Evolutionary conservation across 2,797 vertebrate genomes (phyloP), one percentile per base, ranked within the genome.

Genomic region (Moxostoma hubbsi): DNA sequence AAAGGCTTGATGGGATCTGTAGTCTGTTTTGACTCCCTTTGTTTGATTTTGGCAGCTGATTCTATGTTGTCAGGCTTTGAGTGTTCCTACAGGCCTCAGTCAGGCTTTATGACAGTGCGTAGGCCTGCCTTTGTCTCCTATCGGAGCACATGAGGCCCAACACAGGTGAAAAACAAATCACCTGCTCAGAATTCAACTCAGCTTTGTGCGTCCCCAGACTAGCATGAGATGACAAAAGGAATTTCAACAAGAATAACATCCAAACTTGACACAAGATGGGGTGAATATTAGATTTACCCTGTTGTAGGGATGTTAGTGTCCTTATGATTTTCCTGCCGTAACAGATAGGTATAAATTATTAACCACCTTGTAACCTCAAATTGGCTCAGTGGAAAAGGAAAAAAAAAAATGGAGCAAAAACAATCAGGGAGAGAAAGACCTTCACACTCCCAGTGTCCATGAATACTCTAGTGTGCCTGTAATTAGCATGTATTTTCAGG

Each of bases 321-420:
- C 82, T 85, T 83, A 81, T 15, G 76, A 88, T 88, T 90, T 87
- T 88, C 81, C 85, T 81, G 80, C 86, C 72, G 76, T 87, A 92
- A 91, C 85, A 68, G 90, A 91, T 83, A 87, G 77, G 86, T 88
- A 89, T 92, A 89, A 92, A 92, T 93, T 89, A 92, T 92, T 89
- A 87, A 92, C 82, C 85, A 87, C 81, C 82, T 85, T 88, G 86
- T 88, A 88, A 86, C 88, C 81, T 85, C 82, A 83, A 89, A 88
- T 86, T 83, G 67, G 85, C 78, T 13, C 55, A 45, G 15, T 45
- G 49, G 82, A 84, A 24, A 24, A 24, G 24, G 76, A 47, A 76
- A 77, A 80, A 77, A 47, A 76, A 77, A 80, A 62, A 73, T 50
- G 77, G 77, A 80, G 69, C 62, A 62, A 71, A 68, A 81, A 24